Base-by-base conservation (phyloP, 2,797 vertebrate species). In the Melanotaenia nigrans region DNA sequence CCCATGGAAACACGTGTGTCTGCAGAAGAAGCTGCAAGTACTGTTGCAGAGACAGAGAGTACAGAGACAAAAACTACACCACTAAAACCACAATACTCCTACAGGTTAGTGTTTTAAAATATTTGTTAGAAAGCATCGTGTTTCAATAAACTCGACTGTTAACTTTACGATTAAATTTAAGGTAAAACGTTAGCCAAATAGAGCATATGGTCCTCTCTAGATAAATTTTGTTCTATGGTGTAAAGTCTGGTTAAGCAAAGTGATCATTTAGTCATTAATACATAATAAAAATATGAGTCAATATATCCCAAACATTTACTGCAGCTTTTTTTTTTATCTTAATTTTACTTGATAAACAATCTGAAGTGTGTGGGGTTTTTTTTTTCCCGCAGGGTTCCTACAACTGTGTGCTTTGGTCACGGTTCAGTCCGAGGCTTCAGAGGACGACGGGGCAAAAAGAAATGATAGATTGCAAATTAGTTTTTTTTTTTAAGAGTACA, bases 391-490 rank as follows among this genome's bases (percentile, higher is more conserved):
- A 96, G 95, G 78, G 92, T 96, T 53, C 96, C 95, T 3, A n/a
- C 89, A 24, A 90, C 89, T 0, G 92, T 96, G 71, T 96, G 95
- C 82, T 96, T 96, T 45, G 95, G 95, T 64, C 94, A 95, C 56
- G 94, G 95, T 55, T 94, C 95, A 4, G 82, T 95, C 38, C 92
- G 95, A 62, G 94, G 95, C 75, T 96, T 96, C 80, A 92, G 89
- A 92, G 93, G 93, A 38, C 71, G 75, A 1, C 91, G 90, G 5
- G 83, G 86, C 67, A 93, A 89, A 61, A 95, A 93, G 75, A 96
- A 95, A 85, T 95, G 77, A 93, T 61, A 42, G 20, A 1, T 4
- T 24, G 40, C 10, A 42, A 30, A 9, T 12, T 1, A 57, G 5
- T 22, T 35, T 61, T 42, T 22, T 57, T 11, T 10, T 61, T 71